A percentile compares a stretch with the other conserved stretches of the same genome.
These are phyloP conservation scores for Psittacula derbiana DNA, from an alignment of 2,797 vertebrate species.

Conservation along the genomic window DNA sequence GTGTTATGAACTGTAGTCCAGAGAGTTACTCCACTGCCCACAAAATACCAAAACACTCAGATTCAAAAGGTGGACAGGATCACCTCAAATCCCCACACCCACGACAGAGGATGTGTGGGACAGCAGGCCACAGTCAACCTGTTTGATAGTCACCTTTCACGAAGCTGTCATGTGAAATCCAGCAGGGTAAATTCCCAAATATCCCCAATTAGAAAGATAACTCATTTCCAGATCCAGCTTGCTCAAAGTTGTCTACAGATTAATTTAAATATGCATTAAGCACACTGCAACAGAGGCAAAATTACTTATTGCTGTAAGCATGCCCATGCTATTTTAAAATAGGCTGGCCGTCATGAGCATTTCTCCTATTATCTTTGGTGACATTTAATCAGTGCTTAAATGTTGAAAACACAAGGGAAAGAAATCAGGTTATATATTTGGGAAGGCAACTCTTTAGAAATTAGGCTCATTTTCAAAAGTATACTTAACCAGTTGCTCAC, in stretches of 20 bases:
- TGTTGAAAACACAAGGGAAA: slow-evolving; percentile 59
- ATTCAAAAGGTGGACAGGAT: neutral
- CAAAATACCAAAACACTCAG: neutral
- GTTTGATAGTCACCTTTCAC: neutral
- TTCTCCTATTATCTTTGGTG: slow-evolving; percentile 69
- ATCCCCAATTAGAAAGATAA: slow-evolving; percentile 36
- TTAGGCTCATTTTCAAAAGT: slow-evolving; percentile 51
- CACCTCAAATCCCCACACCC: neutral
- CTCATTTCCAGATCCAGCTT: slow-evolving; percentile 16
- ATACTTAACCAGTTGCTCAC: slow-evolving; percentile 45
- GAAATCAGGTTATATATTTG: slow-evolving; percentile 58
- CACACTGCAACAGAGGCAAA: slow-evolving; percentile 56
- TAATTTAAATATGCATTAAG: slow-evolving; percentile 61
- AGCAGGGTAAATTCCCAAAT: slow-evolving; percentile 14
- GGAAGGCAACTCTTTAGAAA: slow-evolving; percentile 46
- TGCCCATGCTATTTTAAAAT: slow-evolving; percentile 68
- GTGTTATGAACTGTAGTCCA: neutral
- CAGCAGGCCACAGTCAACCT: neutral
- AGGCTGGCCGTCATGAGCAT: slow-evolving; percentile 58
- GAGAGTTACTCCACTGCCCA: neutral
- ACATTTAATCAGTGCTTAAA: slow-evolving; percentile 68
- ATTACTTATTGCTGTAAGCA: slow-evolving; percentile 68
- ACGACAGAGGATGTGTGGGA: accelerated
- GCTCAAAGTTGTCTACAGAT: slow-evolving; percentile 54
- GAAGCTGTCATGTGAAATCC: neutral